phyloP scores from a whole-genome alignment of 2,888 invertebrate genomes.

The Augiades crinisus region DNA sequence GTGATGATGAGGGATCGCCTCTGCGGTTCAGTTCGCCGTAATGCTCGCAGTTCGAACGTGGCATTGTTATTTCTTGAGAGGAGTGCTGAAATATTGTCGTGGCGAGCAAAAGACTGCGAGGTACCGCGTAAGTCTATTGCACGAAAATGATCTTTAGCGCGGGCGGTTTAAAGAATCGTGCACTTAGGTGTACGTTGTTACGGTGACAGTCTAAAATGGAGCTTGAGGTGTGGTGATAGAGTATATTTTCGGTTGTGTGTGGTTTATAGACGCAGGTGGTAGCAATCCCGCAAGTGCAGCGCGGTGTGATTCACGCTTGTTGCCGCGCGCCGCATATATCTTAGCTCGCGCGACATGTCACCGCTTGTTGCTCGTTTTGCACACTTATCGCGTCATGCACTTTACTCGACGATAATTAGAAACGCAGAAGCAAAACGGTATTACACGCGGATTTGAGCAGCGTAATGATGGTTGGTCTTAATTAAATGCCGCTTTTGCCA shows the following conservation, averaged over 20 bases:
- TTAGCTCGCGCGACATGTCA: slow-evolving; percentile 62
- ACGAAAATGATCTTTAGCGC: slow-evolving; percentile 59
- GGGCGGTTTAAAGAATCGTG: slow-evolving; percentile 50
- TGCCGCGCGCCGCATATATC: slow-evolving; percentile 69
- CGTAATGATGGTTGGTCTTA: no score
- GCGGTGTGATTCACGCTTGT: slow-evolving; percentile 69
- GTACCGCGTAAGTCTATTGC: slow-evolving; percentile 47
- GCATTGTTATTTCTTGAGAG: slow-evolving; percentile 72
- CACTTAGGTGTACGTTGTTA: slow-evolving; percentile 51
- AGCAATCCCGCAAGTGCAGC: slow-evolving; percentile 47
- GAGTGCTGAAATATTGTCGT: slow-evolving; percentile 72
- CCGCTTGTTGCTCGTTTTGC: slow-evolving; percentile 55
- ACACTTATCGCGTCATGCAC: slow-evolving; percentile 36
- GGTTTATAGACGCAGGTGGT: slow-evolving; percentile 57
- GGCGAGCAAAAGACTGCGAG: slow-evolving; percentile 37
- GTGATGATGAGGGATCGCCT: slow-evolving; percentile 63
- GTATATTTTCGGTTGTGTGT: slow-evolving; percentile 36
- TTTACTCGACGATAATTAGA: slow-evolving; percentile 26
- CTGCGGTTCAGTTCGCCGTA: slow-evolving; percentile 58
- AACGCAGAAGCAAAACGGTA: neutral
- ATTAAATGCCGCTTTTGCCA: no score
- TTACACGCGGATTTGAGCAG: neutral
- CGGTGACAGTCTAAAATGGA: slow-evolving; percentile 33
- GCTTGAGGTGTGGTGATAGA: slow-evolving; percentile 37
- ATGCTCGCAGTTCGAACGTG: slow-evolving; percentile 56